These are phyloP conservation scores for Apis cerana DNA, from an alignment of 1,140 invertebrate species.

Conservation along the genomic window DNA sequence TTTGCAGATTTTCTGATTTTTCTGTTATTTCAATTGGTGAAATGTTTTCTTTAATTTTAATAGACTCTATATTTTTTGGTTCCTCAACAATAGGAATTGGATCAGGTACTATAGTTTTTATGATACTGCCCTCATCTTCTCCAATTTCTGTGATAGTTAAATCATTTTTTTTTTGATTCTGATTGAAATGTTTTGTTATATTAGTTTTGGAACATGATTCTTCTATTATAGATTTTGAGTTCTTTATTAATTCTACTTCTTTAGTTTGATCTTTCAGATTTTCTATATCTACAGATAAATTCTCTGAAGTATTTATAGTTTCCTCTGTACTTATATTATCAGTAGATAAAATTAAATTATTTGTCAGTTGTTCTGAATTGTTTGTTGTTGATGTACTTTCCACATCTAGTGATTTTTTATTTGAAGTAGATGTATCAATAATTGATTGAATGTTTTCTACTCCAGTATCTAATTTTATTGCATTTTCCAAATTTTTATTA, in stretches of 20 bases:
- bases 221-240: slow-evolving; percentile 61
- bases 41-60: slow-evolving; percentile 52
- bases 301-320: slow-evolving; percentile 26
- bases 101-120: slow-evolving; percentile 68
- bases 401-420: neutral
- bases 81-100: slow-evolving; percentile 74
- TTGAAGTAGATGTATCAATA: neutral
- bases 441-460: slow-evolving; percentile 7
- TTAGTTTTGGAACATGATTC: slow-evolving; percentile 53
- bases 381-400: neutral
- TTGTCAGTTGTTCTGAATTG: slow-evolving; percentile 9
- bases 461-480: neutral
- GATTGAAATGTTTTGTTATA: slow-evolving; percentile 16
- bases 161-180: slow-evolving; percentile 24
- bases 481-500: slow-evolving; percentile 11
- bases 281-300: slow-evolving; percentile 19
- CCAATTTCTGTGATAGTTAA: slow-evolving; percentile 72
- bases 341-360: slow-evolving; percentile 3
- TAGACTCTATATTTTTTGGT: slow-evolving; percentile 68
- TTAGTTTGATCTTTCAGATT: slow-evolving; percentile 20
- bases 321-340: neutral
- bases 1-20: slow-evolving; percentile 28
- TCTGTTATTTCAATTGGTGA: slow-evolving; percentile 53
- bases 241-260: slow-evolving; percentile 36
- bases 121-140: slow-evolving; percentile 60